These are phyloP conservation scores for Hippotragus niger DNA, from an alignment of 2,113 vertebrate genomes.

Conservation along the genomic window DNA sequence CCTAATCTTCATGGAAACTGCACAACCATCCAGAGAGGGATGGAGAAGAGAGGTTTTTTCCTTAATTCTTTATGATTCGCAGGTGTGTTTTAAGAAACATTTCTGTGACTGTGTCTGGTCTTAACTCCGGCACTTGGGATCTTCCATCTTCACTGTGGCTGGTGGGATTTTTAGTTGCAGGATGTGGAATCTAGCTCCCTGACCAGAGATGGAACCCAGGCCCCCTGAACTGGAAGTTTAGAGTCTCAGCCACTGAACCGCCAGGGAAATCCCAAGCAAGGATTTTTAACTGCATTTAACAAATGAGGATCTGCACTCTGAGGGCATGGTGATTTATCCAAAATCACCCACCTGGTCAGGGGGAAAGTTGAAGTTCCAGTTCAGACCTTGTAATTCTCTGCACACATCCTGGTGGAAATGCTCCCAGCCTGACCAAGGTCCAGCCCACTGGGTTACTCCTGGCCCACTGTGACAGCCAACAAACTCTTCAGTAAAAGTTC, in stretches of 20 bases:
- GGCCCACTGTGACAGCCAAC: not conserved
- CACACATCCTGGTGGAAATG: not conserved
- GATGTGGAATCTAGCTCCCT: not conserved
- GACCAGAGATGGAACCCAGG: not conserved
- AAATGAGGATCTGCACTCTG: not conserved
- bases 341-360: not conserved
- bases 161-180: not conserved
- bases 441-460: not conserved
- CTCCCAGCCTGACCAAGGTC: not conserved
- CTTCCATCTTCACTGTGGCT: not conserved
- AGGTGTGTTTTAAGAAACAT: not conserved
- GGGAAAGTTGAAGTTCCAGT: not conserved
- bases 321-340: not conserved
- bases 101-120: not conserved
- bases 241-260: not conserved
- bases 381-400: not conserved
- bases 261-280: not conserved
- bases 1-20: too few relatives aligned
- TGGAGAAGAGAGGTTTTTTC: not conserved
- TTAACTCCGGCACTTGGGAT: not conserved
- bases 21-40: not conserved
- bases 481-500: not conserved
- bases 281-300: not conserved
- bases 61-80: not conserved
- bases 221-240: not conserved